phyloP scores from a whole-genome alignment of 2,113 vertebrate species.

The Rhipidura dahli region DNA sequence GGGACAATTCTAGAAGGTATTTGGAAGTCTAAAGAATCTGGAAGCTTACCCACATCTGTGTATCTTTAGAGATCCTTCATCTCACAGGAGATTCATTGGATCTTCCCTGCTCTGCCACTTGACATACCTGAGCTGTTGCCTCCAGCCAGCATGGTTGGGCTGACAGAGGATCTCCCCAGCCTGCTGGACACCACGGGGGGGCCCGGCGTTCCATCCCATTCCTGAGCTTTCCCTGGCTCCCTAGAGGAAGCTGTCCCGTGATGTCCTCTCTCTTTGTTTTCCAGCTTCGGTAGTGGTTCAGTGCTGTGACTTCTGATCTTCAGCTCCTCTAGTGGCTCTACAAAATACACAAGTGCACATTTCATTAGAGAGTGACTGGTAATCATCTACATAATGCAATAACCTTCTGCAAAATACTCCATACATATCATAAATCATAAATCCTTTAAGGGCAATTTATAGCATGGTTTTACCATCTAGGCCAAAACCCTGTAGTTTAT shows the following conservation, averaged over 20 bases:
- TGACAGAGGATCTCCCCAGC: constrained; percentile 89
- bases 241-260: constrained; percentile 73
- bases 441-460: not conserved
- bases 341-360: not conserved
- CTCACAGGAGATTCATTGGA: not conserved
- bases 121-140: constrained; percentile 83
- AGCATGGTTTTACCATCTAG: not conserved
- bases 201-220: constrained; percentile 86
- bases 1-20: not conserved
- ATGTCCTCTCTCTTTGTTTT: constrained; percentile 83
- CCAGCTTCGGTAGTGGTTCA: constrained; percentile 85
- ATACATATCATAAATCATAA: not conserved
- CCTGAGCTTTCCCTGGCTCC: constrained; percentile 90
- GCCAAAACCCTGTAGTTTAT: not conserved
- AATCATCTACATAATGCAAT: not conserved
- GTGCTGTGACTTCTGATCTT: constrained; percentile 86
- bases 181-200: constrained; percentile 81
- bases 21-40: not conserved
- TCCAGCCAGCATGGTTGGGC: constrained; percentile 86
- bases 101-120: not conserved
- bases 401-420: not conserved
- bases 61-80: not conserved
- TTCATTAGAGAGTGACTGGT: not conserved
- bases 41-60: not conserved
- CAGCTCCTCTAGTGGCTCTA: constrained; percentile 80